Conservation (phyloP, 92 coral and sea anemone genomes). For the Zoanthus solanderi region DNA sequence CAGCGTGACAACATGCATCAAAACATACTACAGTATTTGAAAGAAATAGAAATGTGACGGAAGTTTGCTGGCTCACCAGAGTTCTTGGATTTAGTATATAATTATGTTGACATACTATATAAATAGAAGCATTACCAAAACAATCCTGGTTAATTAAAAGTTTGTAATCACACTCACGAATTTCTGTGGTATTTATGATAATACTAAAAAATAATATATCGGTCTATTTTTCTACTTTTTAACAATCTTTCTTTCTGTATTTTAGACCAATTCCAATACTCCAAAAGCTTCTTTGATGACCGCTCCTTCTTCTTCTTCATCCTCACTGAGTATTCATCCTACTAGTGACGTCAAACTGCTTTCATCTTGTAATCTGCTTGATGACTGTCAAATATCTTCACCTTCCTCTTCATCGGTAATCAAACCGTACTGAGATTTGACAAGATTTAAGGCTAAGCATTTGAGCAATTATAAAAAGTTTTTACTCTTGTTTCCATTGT, state of each 20-base stretch:
- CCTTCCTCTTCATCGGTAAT: slow-evolving; percentile 5
- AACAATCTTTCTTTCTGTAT: neutral
- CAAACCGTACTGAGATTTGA: neutral
- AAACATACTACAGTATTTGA: no score
- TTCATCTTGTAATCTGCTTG: slow-evolving; percentile 5
- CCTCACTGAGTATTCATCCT: neutral
- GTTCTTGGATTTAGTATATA: no score
- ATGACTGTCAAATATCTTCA: neutral
- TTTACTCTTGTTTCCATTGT: no score
- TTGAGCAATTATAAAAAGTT: neutral
- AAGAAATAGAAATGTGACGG: no score
- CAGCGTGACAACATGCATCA: no score
- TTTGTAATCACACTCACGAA: no score
- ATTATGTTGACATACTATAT: no score
- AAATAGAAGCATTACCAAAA: no score
- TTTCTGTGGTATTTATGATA: no score
- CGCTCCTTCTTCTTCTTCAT: slow-evolving; percentile 4
- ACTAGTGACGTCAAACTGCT: slow-evolving; percentile 7
- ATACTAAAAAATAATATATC: neutral
- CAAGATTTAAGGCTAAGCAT: neutral
- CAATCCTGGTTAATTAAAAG: no score
- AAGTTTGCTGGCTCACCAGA: no score
- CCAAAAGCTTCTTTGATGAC: slow-evolving; percentile 1
- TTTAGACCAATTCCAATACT: slow-evolving; percentile 17
- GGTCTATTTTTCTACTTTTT: neutral